These are phyloP conservation scores for Physella acuta DNA, from an alignment of 1,140 invertebrate species.

Conservation along the genomic window DNA sequence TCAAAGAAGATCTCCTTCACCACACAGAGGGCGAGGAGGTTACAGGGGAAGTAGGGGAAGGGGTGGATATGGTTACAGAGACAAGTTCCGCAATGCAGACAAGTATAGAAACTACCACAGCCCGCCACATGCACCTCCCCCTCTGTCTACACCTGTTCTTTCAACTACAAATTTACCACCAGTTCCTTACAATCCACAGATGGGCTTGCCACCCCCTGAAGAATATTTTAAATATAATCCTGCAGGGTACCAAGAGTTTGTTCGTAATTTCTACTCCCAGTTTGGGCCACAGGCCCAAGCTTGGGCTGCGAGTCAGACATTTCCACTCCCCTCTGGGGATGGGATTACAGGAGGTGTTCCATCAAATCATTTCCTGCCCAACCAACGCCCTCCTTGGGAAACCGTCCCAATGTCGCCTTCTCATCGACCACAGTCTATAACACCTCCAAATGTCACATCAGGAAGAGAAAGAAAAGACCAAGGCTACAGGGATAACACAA, in stretches of 20 bases:
- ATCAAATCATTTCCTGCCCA: not conserved
- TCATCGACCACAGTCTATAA: constrained; percentile 10
- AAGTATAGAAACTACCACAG: not conserved
- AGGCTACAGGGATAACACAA: constrained; percentile 1
- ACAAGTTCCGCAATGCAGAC: not conserved
- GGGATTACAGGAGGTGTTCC: not conserved
- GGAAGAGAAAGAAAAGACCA: constrained; percentile 11
- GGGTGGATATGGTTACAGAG: constrained; percentile 5
- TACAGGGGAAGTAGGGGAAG: constrained; percentile 20
- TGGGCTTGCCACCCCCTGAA: constrained; percentile 22
- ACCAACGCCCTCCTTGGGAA: constrained; percentile 12
- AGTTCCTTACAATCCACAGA: constrained; percentile 20
- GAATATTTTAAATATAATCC: constrained; percentile 22
- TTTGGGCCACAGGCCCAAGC: constrained; percentile 10
- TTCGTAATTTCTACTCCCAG: constrained; percentile 16
- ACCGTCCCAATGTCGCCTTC: constrained; percentile 15
- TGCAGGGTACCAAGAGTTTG: constrained; percentile 22
- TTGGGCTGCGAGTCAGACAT: constrained; percentile 7
- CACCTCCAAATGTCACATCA: not conserved
- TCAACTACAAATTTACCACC: constrained; percentile 13
- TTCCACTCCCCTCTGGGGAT: not conserved
- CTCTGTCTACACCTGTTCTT: not conserved
- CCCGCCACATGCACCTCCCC: not conserved
- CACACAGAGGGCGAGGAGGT: constrained; percentile 15
- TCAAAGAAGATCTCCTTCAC: not conserved